Base-by-base conservation (phyloP, 2,113 vertebrate species). In the Entosphenus tridentatus region DNA sequence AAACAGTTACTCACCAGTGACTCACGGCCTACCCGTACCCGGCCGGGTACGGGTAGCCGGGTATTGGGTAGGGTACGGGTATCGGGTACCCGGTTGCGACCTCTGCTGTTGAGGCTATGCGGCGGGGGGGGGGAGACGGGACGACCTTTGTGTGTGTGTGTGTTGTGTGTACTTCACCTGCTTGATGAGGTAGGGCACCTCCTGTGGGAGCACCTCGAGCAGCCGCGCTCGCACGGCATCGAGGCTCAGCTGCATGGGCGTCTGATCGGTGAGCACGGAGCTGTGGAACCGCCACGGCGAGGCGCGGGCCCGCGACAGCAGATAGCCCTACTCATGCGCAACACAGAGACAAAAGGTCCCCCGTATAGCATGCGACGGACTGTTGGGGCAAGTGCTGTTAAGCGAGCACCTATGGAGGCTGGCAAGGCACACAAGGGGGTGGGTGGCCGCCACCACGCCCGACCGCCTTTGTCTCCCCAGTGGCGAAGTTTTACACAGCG, bases 251-350 rank as follows among this genome's bases (percentile, higher is more conserved):
- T 89, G 83, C 62, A 87, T 80, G 2, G 91, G 91, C 3, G 74
- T 81, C 77, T 96, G 93, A 76, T 78, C 87, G 2, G 93, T 98
- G 75, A 98, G 77, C 17, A 96, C 86, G 0, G 77, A 70, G 1
- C 89, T 95, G 78, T 96, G 93, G 74, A 85, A 98, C 74, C 83
- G 77, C 93, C 93, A 98, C 0, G 80, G 73, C 11, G 87, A 86
- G 0, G 87, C 85, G 73, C 80, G 85, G 71, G 91, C 89, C 58
- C 75, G 78, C 71, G 76, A 72, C 73, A 88, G 73, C 54, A 98
- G 83, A 76, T 96, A 96, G 0, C 21, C 80, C 91, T 98, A 74
- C 56, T 9, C 69, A 56, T 70, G 72, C 70, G 71, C 5, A 12
- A 72, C 56, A 2, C 57, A 55, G 1, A 9, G n/a, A 56, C 3